Evolutionary conservation across 2,113 vertebrate species (phyloP).

Genomic region (Potamarius usumacintae): DNA sequence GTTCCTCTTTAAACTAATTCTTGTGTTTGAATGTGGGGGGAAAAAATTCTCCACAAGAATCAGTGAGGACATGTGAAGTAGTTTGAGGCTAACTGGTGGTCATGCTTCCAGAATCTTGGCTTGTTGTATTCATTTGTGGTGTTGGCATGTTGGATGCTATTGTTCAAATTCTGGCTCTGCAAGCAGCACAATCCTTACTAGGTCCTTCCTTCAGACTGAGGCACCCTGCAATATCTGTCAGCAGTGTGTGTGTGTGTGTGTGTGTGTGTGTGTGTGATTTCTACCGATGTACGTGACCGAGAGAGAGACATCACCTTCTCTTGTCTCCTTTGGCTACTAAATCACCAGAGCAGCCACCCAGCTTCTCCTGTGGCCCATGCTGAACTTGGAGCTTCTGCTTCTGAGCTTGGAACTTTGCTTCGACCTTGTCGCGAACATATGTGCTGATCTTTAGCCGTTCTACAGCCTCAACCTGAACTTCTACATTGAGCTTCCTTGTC

Average conservation of each 20-base stretch:
- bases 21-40: too few relatives aligned
- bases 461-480: not conserved
- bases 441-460: not conserved
- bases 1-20: not conserved
- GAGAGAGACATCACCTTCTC: constrained; percentile 44
- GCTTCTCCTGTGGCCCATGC: not conserved
- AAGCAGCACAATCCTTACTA: not conserved
- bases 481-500: not conserved
- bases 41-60: not conserved
- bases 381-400: not conserved
- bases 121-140: not conserved
- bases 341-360: constrained; percentile 39
- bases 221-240: constrained; percentile 31
- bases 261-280: constrained; percentile 9
- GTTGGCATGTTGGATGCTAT: not conserved
- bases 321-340: constrained; percentile 26
- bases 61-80: not conserved
- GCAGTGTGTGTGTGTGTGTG: not conserved
- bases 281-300: not conserved
- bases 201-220: not conserved
- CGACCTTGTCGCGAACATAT: too few relatives aligned
- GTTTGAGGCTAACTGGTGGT: not conserved
- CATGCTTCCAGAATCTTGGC: not conserved
- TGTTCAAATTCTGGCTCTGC: not conserved
- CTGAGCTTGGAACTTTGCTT: not conserved